phyloP scores from a whole-genome alignment of 2,797 vertebrate species.

The Glossophaga mutica region DNA sequence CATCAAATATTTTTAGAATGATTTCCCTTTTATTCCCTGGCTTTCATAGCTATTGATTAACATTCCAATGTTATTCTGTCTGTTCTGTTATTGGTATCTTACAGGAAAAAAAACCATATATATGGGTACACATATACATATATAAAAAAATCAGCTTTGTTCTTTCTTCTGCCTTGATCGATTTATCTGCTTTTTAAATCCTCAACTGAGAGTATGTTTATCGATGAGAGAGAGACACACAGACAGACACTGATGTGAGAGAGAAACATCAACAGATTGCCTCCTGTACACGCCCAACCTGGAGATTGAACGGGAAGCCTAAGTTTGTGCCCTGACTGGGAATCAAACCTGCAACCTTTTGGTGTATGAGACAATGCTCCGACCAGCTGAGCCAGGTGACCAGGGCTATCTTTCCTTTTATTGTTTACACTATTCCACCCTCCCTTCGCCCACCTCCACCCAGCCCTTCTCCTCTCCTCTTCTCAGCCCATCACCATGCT shows the following conservation, averaged over 20 bases:
- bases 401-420: not conserved
- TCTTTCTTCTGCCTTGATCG: not conserved
- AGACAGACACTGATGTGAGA: not conserved
- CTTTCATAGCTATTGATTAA: conserved; percentile 6
- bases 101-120: not conserved
- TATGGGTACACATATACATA: not conserved
- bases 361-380: not conserved
- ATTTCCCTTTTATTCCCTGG: not conserved
- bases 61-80: not conserved
- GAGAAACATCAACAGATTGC: not conserved
- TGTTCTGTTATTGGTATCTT: not conserved
- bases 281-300: no score
- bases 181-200: not conserved
- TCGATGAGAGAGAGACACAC: not conserved
- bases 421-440: not conserved
- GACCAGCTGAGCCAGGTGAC: no score
- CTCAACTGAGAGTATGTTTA: not conserved
- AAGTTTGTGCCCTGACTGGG: not conserved
- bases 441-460: not conserved
- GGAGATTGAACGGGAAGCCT: not conserved
- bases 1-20: not conserved
- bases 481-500: no score
- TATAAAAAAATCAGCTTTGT: not conserved
- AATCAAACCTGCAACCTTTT: not conserved
- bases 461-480: not conserved